Base-by-base conservation (phyloP, 2,888 invertebrate genomes). In the Polietes domitor region DNA sequence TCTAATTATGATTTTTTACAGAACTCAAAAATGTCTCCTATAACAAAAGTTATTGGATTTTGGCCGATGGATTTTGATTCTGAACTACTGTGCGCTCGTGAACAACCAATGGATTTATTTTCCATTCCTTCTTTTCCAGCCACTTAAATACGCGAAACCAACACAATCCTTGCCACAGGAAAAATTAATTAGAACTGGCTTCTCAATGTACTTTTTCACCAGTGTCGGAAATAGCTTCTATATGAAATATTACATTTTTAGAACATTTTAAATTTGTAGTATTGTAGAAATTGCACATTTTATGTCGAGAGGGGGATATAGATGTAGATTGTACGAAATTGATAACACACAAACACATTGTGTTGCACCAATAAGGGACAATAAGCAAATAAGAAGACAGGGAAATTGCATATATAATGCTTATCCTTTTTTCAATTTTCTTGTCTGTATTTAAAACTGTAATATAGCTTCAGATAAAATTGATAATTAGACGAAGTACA, bases 51-150 rank as follows among this genome's bases (percentile, higher is more conserved):
- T n/a, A n/a, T n/a, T n/a, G n/a, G n/a, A n/a, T n/a, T n/a, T n/a
- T n/a, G n/a, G n/a, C n/a, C n/a, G n/a, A n/a, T n/a, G n/a, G n/a
- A n/a, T n/a, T n/a, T n/a, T n/a, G n/a, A n/a, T n/a, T n/a, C n/a
- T n/a, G n/a, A n/a, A n/a, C n/a, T n/a, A n/a, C n/a, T n/a, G n/a
- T n/a, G n/a, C n/a, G n/a, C n/a, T n/a, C n/a, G n/a, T n/a, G n/a
- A 78, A 37, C 79, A 65, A 72, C 47, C 37, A 65, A 75, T 72
- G 58, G 1, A 68, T 58, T 24, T 12, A 26, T 58, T 15, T 24
- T 58, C 3, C 26, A 58, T 12, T 53, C 53, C 19, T 53, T 53
- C 9, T 6, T 6, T 21, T 21, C 21, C 24, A 9, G 21, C 17
- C 1, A 24, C 17, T 1, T 9, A 19, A n/a, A 19, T 6, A 19